These are phyloP conservation scores for Heterohyrax brucei DNA, from an alignment of 2,797 vertebrate species.

Conservation along the genomic window DNA sequence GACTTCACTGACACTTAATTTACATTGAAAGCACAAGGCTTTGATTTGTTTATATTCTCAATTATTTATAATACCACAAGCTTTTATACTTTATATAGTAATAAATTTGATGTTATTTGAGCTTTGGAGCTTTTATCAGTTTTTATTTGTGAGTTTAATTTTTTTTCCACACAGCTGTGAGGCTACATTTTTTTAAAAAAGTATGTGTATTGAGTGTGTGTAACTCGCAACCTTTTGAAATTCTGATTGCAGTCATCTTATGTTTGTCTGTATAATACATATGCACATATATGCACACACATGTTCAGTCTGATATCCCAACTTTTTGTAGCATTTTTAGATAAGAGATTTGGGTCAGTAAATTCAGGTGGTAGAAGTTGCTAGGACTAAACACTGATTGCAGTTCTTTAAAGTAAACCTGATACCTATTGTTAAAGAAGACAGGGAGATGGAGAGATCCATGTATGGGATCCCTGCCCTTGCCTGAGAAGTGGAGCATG, in stretches of 20 bases:
- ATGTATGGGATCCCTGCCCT: background rate
- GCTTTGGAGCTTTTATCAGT: background rate
- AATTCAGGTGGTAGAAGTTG: background rate
- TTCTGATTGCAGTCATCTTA: background rate
- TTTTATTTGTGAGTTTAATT: conserved; percentile 28
- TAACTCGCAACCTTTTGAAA: background rate
- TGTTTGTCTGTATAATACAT: background rate
- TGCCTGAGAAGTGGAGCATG: background rate
- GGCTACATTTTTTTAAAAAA: background rate
- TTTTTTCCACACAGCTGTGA: background rate
- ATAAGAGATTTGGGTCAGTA: background rate
- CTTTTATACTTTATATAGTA: background rate
- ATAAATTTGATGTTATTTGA: background rate
- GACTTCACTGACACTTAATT: conserved; percentile 13
- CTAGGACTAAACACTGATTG: background rate
- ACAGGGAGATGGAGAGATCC: no score
- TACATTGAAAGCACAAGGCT: background rate
- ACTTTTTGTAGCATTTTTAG: background rate
- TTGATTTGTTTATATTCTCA: conserved; percentile 27
- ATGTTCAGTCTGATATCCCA: background rate
- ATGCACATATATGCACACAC: rapidly evolving
- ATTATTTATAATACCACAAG: conserved; percentile 12
- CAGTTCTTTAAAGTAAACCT: background rate
- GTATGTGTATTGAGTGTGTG: background rate
- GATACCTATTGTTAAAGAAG: background rate